A percentile compares a stretch with the other conserved stretches of the same genome.
phyloP scores from a whole-genome alignment of 2,113 vertebrate genomes.

The Xiphophorus hellerii region DNA sequence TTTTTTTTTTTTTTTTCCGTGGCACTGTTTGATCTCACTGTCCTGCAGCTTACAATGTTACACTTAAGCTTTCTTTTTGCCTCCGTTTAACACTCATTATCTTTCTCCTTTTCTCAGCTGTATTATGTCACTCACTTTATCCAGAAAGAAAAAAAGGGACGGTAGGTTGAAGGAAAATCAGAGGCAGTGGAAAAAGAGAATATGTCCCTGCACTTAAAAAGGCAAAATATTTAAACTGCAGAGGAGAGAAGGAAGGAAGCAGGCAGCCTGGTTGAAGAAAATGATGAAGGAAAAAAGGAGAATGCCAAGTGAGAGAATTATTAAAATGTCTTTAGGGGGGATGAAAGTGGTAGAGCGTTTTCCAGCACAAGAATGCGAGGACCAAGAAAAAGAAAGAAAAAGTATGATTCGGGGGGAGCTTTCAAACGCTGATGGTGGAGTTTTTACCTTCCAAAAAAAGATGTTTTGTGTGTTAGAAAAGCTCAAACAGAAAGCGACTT shows the following conservation, averaged over 20 bases:
- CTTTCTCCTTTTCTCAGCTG: slow-evolving; percentile 19
- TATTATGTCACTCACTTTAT: slow-evolving; percentile 26
- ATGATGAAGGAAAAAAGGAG: slow-evolving; percentile 36
- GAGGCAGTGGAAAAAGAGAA: slow-evolving; percentile 27
- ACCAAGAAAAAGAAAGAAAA: slow-evolving; percentile 57
- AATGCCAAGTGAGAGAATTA: slow-evolving; percentile 68
- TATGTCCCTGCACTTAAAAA: slow-evolving; percentile 67
- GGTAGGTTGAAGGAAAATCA: slow-evolving; percentile 34
- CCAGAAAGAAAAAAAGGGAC: not conserved
- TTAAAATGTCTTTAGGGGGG: slow-evolving; percentile 75
- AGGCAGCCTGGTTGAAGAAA: slow-evolving; percentile 45
- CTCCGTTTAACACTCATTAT: slow-evolving; percentile 40
- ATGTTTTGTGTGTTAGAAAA: slow-evolving; percentile 69
- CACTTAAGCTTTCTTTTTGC: slow-evolving; percentile 6
- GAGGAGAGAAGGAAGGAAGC: slow-evolving; percentile 45
- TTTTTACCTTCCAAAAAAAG: slow-evolving; percentile 59
- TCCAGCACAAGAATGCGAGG: slow-evolving; percentile 53
- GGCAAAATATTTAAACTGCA: slow-evolving; percentile 73
- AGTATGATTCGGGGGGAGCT: slow-evolving; percentile 50
- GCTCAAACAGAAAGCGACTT: slow-evolving; percentile 75
- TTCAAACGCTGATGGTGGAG: slow-evolving; percentile 51
- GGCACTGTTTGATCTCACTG: slow-evolving; percentile 26
- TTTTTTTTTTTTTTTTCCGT: slow-evolving; percentile 4
- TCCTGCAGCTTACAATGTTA: slow-evolving; percentile 29
- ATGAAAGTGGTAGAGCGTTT: slow-evolving; percentile 67